Evolutionary conservation across 2,888 invertebrate genomes (phyloP), one percentile per base, ranked within the genome.

Genomic region (Gari tellinella): DNA sequence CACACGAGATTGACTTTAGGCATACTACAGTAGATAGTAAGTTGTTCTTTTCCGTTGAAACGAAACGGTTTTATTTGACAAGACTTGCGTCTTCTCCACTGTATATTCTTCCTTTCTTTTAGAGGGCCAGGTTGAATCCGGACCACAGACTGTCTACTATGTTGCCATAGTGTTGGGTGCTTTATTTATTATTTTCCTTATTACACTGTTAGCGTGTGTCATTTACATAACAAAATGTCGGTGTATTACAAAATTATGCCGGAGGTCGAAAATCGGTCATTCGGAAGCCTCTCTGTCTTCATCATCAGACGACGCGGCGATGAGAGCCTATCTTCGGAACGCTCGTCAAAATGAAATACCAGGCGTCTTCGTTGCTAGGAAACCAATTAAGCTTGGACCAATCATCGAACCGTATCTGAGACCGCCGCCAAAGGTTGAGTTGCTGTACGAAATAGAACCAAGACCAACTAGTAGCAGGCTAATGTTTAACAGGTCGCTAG

Each of bases 301-400:
- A 25, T 64, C 60, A 23, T 4, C 23, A 19, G 48, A 17, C n/a
- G 52, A 52, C 12, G 26, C 41, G 23, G 25, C 41, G 7, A 19
- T 55, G 23, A 25, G 25, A 10, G 17, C 55, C 8, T 23, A 55
- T 15, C 19, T 15, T 8, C 21, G 23, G 1, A 15, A 31, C 1
- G 58, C 55, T 10, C 57, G 52, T 12, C 37, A 38, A 15, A 56
- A 60, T 45, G 43, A 56, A 4, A 58, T 63, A 26, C 41, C 49
- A 8, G 65, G 53, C 23, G 41, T 72, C n/a, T 78, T 78, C 46
- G 48, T 69, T 45, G 63, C 75, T 45, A 68, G 69, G 58, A 79
- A 79, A 63, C 72, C 79, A 10, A 72, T 75, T 4, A 79, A 75
- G 31, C 65, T 75, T 41, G 72, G 75, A 46, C 79, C 74, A 51